These are phyloP conservation scores for Empidonax traillii DNA, from an alignment of 2,113 vertebrate genomes.

Conservation along the genomic window DNA sequence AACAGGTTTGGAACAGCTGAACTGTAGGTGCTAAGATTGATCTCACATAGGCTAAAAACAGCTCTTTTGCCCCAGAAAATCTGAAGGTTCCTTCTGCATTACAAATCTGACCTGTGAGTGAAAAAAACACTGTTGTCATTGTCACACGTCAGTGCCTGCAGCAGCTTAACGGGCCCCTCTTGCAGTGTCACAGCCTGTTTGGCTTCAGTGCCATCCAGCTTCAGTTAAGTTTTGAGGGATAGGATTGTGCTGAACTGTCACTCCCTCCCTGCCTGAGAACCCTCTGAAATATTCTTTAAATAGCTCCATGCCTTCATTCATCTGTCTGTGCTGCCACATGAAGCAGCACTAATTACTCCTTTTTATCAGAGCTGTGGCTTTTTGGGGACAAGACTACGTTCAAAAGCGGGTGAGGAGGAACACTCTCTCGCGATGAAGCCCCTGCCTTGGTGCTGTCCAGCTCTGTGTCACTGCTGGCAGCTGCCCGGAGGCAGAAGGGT, in stretches of 20 bases:
- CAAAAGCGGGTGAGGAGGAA: neutral
- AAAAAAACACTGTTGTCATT: neutral
- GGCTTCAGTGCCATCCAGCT: neutral
- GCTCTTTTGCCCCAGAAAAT: neutral
- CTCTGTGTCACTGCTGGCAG: neutral
- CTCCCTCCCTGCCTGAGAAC: neutral
- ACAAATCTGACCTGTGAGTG: neutral
- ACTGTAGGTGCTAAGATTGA: neutral
- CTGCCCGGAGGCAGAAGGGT: neutral
- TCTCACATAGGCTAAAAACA: neutral
- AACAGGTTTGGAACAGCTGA: neutral
- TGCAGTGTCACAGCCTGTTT: neutral
- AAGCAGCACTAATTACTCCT: neutral
- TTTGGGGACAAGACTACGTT: neutral
- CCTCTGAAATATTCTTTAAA: neutral
- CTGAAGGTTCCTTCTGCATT: neutral
- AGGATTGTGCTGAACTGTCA: neutral
- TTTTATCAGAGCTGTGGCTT: neutral
- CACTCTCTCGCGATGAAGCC: accelerated
- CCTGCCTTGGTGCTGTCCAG: neutral
- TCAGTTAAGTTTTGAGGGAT: neutral
- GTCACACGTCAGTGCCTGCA: accelerated
- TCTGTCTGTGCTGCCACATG: neutral
- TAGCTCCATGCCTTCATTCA: neutral
- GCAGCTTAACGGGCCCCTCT: neutral